A percentile compares a stretch with the other conserved stretches of the same genome.
phyloP scores from a whole-genome alignment of 2,888 invertebrate species.

The Tolmerus cingulatus region DNA sequence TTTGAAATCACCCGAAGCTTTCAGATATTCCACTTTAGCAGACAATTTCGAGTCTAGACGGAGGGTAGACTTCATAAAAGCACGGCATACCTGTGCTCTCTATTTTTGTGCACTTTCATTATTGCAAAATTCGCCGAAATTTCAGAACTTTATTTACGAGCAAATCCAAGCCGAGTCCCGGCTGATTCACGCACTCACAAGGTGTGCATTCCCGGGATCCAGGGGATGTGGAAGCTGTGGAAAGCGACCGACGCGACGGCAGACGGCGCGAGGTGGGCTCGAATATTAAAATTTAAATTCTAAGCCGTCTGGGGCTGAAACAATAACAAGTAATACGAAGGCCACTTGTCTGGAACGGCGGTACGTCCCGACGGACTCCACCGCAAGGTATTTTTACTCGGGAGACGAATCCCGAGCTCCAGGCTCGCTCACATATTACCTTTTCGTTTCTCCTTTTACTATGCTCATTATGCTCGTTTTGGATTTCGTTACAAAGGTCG shows the following conservation, averaged over 20 bases:
- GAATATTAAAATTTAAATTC: neutral
- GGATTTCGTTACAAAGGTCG: neutral
- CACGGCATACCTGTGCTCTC: neutral
- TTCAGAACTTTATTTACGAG: neutral
- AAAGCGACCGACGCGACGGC: neutral
- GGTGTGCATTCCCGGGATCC: neutral
- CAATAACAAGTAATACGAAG: neutral
- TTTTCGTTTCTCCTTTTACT: neutral
- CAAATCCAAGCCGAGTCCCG: neutral
- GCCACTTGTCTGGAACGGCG: neutral
- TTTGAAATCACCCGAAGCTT: neutral
- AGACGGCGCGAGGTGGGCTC: neutral
- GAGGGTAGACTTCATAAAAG: constrained; percentile 31
- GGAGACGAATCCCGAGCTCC: neutral
- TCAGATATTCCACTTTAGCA: neutral
- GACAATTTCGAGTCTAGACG: constrained; percentile 31
- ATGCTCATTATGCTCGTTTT: neutral
- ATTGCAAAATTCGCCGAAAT: neutral
- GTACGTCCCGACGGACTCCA: neutral
- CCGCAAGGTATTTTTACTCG: neutral
- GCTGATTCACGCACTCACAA: neutral
- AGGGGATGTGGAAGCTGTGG: neutral
- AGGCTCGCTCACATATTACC: neutral
- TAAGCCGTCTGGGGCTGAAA: neutral
- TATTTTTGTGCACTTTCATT: constrained; percentile 7